A percentile compares a stretch with the other conserved stretches of the same genome.
Conservation (phyloP, 2,888 invertebrate genomes). For the Odontocolon sp. region DNA sequence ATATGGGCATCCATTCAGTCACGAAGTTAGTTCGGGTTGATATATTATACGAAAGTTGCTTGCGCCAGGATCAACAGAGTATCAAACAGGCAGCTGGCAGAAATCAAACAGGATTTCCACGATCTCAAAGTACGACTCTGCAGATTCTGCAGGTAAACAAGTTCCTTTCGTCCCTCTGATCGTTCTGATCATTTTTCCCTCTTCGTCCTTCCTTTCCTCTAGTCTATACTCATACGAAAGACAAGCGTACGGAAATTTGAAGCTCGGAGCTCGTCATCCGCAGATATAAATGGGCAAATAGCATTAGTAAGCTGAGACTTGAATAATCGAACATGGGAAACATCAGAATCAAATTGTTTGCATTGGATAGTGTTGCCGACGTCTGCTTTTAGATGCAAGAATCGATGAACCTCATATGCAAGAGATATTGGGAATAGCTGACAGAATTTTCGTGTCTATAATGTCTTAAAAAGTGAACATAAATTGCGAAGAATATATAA, state of each 20-base stretch:
- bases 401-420: background rate
- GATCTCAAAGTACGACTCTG: conserved; percentile 18
- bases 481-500: no score
- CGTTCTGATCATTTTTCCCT: conserved; percentile 1
- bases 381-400: background rate
- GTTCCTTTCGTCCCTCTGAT: conserved; percentile 2
- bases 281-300: conserved; percentile 59
- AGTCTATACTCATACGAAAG: background rate
- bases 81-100: conserved; percentile 46
- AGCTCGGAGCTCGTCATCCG: background rate
- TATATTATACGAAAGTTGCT: conserved; percentile 8
- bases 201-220: background rate
- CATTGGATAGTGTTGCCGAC: conserved; percentile 31
- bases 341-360: conserved; percentile 54
- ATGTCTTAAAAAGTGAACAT: no score
- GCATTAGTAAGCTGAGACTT: conserved; percentile 63
- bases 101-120: conserved; percentile 40
- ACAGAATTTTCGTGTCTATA: background rate
- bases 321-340: background rate
- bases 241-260: conserved; percentile 11
- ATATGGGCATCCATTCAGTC: no score
- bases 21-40: no score
- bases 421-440: no score
- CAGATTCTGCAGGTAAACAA: conserved; percentile 32
- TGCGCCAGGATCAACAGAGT: no score